These are phyloP conservation scores for Psilopsiagon aurifrons DNA, from an alignment of 2,113 vertebrate genomes.

Conservation along the genomic window DNA sequence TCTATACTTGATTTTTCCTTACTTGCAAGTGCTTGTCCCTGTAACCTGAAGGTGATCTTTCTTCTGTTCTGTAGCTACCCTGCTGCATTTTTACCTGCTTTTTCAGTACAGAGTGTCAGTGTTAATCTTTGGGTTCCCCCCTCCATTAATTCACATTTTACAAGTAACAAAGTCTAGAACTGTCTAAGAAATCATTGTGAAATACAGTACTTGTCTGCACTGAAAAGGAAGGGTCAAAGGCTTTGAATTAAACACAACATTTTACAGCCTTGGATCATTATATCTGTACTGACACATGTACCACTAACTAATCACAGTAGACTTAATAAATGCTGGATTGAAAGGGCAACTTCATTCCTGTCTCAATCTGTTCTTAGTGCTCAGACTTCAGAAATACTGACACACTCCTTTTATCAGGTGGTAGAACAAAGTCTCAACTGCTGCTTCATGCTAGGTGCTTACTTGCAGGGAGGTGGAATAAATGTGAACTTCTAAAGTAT, in stretches of 20 bases:
- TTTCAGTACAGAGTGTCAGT: background rate
- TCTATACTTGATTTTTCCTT: background rate
- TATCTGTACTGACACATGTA: conserved; percentile 21
- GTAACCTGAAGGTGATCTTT: background rate
- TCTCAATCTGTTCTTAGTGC: background rate
- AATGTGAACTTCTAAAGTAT: background rate
- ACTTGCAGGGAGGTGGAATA: background rate
- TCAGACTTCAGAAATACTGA: background rate
- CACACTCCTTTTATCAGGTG: background rate
- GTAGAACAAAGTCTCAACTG: background rate
- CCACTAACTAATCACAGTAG: background rate
- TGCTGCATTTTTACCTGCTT: background rate
- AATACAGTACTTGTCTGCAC: background rate
- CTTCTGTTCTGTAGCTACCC: background rate
- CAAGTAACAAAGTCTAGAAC: background rate
- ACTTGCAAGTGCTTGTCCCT: background rate
- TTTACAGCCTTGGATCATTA: conserved; percentile 19
- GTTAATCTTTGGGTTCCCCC: background rate
- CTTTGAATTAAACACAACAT: background rate
- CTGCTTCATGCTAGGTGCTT: background rate
- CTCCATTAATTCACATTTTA: background rate
- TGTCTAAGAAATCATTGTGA: background rate
- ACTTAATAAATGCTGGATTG: background rate
- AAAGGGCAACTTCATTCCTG: background rate
- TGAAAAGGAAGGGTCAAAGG: conserved; percentile 28